Percentiles rank a stretch among this genome's conserved stretches.
phyloP scores from a whole-genome alignment of 1,140 invertebrate species.

The Armadillidium nasatum region DNA sequence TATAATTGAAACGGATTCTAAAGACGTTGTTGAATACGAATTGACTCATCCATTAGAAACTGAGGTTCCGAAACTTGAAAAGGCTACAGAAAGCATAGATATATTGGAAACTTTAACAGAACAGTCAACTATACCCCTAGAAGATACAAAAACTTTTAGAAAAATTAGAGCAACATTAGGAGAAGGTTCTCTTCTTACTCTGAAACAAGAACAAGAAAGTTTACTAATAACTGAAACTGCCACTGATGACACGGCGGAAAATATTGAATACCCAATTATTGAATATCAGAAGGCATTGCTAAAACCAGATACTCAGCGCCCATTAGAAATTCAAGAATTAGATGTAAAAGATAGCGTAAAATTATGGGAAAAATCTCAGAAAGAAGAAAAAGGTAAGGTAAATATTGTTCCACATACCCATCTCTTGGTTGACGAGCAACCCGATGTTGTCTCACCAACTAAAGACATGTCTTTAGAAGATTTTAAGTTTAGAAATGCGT shows the following conservation, averaged over 20 bases:
- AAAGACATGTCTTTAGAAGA: too few species aligned
- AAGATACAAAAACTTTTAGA: background rate
- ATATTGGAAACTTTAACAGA: background rate
- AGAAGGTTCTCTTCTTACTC: background rate
- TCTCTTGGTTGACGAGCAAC: too few species aligned
- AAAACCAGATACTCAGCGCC: too few species aligned
- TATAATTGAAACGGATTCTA: background rate
- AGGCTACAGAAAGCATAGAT: background rate
- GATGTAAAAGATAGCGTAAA: too few species aligned
- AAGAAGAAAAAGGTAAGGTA: too few species aligned
- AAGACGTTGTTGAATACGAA: background rate
- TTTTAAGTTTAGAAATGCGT: too few species aligned
- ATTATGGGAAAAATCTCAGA: too few species aligned
- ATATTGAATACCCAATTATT: too few species aligned
- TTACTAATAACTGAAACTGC: background rate
- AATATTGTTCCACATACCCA: too few species aligned
- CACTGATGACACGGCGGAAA: background rate
- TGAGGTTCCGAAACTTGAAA: background rate
- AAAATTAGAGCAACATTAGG: background rate
- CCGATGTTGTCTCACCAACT: too few species aligned
- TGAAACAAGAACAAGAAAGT: conserved; percentile 2
- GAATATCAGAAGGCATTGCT: too few species aligned
- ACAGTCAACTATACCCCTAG: background rate
- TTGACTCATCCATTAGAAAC: background rate
- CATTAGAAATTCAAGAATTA: too few species aligned